A percentile compares a stretch with the other conserved stretches of the same genome.
Evolutionary conservation across 2,113 vertebrate species (phyloP).

Genomic region (Motacilla alba): DNA sequence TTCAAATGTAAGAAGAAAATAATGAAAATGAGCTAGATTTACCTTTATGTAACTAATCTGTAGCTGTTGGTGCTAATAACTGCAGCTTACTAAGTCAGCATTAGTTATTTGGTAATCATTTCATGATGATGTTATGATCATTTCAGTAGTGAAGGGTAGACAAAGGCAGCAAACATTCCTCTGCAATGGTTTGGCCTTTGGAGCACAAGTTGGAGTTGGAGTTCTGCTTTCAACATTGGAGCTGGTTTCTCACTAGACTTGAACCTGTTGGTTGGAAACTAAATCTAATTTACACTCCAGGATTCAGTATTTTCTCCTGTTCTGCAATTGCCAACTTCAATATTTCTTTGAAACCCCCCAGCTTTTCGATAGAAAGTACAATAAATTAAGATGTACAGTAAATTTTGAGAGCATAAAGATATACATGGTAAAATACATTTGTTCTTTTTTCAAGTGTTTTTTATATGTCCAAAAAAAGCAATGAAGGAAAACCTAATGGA

Average conservation of each 20-base stretch:
- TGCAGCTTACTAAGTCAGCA: neutral
- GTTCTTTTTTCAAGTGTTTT: neutral
- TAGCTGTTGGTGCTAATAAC: neutral
- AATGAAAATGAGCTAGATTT: neutral
- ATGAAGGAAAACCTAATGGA: neutral
- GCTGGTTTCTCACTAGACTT: neutral
- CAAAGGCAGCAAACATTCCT: neutral
- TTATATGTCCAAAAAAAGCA: neutral
- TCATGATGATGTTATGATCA: neutral
- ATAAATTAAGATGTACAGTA: neutral
- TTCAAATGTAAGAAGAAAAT: neutral
- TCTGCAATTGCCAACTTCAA: neutral
- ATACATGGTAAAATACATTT: neutral
- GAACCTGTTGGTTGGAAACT: neutral
- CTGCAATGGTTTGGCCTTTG: neutral
- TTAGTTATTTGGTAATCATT: neutral
- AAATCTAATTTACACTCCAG: neutral
- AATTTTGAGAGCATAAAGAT: neutral
- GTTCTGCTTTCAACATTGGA: neutral
- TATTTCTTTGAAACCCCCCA: accelerated
- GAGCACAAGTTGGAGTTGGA: neutral
- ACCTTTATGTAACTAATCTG: neutral
- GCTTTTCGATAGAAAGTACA: neutral
- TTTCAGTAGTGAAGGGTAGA: neutral
- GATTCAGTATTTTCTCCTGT: neutral